Evolutionary conservation across 2,797 vertebrate genomes (phyloP).

Genomic region (Etheostoma nigrum): DNA sequence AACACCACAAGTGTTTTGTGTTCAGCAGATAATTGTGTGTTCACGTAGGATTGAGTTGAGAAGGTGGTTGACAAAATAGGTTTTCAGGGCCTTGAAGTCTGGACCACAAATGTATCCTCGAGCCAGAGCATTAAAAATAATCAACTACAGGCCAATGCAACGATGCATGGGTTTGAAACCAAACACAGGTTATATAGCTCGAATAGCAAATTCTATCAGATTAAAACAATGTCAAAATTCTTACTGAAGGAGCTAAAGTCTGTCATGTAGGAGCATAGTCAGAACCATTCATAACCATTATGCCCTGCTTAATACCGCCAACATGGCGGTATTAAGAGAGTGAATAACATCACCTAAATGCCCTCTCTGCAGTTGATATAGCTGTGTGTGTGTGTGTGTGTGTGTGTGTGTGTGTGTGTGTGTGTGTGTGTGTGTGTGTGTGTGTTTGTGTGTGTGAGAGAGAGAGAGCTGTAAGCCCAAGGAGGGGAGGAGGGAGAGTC

Average conservation of each 20-base stretch:
- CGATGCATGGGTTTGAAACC: background rate
- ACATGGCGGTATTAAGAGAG: slow-evolving; percentile 50
- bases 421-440: no score
- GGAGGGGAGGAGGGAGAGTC: slow-evolving; percentile 55
- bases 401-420: no score
- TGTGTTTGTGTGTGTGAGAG: no score
- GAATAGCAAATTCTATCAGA: background rate
- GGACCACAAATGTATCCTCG: background rate
- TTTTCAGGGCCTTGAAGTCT: background rate
- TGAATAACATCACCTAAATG: slow-evolving; percentile 39
- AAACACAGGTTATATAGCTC: background rate
- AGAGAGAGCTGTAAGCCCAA: slow-evolving; percentile 27
- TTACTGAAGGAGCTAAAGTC: background rate
- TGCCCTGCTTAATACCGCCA: slow-evolving; percentile 25
- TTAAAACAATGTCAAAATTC: background rate
- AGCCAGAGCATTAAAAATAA: background rate
- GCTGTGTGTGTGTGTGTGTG: background rate
- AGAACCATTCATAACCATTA: background rate
- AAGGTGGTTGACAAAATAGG: background rate
- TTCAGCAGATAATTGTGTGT: background rate
- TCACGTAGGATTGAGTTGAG: background rate
- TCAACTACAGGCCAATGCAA: background rate
- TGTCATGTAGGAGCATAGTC: slow-evolving; percentile 7
- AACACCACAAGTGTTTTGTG: background rate
- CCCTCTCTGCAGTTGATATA: slow-evolving; percentile 32